Percentiles rank a stretch among this genome's conserved stretches.
These are phyloP conservation scores for Lepetodrilus schrolli DNA, from an alignment of 2,888 invertebrate genomes.

Conservation along the genomic window DNA sequence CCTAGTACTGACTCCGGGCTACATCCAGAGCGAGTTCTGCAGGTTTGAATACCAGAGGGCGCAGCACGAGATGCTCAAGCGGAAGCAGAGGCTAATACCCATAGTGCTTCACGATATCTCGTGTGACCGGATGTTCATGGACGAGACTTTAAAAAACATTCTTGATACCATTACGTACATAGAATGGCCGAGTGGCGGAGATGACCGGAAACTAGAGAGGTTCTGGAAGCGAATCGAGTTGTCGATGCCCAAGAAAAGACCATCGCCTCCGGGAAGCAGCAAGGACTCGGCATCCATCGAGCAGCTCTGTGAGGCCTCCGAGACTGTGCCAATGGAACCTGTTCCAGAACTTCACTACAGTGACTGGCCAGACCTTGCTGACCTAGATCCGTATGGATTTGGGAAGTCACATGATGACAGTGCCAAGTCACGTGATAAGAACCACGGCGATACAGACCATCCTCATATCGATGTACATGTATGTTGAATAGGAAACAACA, in stretches of 20 bases:
- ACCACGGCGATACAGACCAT: too few species aligned
- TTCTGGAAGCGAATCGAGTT: slow-evolving; percentile 61
- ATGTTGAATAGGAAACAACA: too few species aligned
- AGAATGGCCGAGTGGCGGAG: slow-evolving; percentile 51
- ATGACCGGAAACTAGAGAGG: slow-evolving; percentile 43
- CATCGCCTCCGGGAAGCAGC: not conserved
- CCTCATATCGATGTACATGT: too few species aligned
- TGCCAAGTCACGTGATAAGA: too few species aligned
- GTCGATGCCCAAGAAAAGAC: slow-evolving; percentile 60
- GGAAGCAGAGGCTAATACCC: slow-evolving; percentile 64
- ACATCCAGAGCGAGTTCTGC: slow-evolving; percentile 61
- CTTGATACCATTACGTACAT: slow-evolving; percentile 60
- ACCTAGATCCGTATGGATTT: too few species aligned
- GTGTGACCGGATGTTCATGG: slow-evolving; percentile 41
- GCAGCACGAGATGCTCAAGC: slow-evolving; percentile 63
- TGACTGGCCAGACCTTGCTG: not conserved
- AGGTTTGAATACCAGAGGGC: slow-evolving; percentile 65
- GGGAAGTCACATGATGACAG: too few species aligned
- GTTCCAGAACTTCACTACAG: not conserved
- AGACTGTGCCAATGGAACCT: not conserved
- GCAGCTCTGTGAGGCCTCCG: not conserved
- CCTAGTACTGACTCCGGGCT: slow-evolving; percentile 57
- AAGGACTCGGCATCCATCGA: not conserved
- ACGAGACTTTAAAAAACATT: slow-evolving; percentile 54
- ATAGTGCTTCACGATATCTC: slow-evolving; percentile 57